phyloP scores from a whole-genome alignment of 2,888 invertebrate species.

The Ceramica pisi region DNA sequence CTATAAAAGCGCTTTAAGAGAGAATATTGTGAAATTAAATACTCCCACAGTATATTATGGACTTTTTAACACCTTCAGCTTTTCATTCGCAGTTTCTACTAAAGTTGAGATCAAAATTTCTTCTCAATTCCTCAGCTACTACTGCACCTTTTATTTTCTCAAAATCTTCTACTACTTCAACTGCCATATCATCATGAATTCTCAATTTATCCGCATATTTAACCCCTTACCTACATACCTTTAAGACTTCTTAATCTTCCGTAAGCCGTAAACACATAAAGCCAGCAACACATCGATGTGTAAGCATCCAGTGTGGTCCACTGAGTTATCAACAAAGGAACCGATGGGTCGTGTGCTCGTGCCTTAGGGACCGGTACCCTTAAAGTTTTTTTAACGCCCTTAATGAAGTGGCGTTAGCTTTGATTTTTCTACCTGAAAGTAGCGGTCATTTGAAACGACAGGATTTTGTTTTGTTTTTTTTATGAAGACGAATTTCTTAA shows the following conservation, averaged over 20 bases:
- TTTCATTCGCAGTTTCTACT: not conserved
- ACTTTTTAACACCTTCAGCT: not conserved
- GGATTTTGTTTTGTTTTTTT: constrained; percentile 7
- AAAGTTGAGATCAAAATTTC: not conserved
- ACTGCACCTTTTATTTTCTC: not conserved
- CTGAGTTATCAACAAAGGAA: constrained; percentile 73
- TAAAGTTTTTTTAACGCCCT: constrained; percentile 46
- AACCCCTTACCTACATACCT: constrained; percentile 32
- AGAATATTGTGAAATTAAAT: constrained; percentile 30
- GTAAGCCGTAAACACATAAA: constrained; percentile 68
- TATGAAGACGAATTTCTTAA: not conserved
- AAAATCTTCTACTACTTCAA: not conserved
- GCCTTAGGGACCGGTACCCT: constrained; percentile 39
- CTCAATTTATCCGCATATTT: constrained; percentile 34
- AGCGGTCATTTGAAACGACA: not conserved
- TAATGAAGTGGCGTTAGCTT: constrained; percentile 59
- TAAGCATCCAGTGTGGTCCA: constrained; percentile 71
- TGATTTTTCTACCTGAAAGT: constrained; percentile 42
- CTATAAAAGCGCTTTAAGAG: not conserved
- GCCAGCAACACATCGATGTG: constrained; percentile 58
- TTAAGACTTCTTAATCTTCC: constrained; percentile 55
- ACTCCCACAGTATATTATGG: not conserved
- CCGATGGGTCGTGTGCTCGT: constrained; percentile 48
- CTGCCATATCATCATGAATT: not conserved
- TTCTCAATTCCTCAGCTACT: not conserved